Evolutionary conservation across 1,140 invertebrate species (phyloP).

Genomic region (Alviniconcha marisindica): DNA sequence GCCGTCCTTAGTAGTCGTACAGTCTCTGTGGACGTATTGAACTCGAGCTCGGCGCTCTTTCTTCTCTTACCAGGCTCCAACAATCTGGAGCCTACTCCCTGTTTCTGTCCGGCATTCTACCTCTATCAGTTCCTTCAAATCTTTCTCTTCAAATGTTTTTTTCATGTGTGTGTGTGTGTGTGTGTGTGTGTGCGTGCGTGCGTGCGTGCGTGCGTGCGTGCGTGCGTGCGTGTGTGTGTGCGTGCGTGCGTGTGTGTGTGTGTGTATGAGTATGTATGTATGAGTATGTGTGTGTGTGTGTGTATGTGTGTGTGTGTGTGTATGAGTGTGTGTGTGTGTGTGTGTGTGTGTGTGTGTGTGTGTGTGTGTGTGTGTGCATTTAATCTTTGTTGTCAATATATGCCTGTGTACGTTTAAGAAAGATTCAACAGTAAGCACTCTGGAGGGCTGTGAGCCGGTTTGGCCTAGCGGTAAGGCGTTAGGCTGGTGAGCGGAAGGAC

Average conservation of each 20-base stretch:
- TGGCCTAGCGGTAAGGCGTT: not conserved
- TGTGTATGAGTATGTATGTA: not conserved
- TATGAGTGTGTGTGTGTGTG: not conserved
- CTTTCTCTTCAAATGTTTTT: too few relatives aligned
- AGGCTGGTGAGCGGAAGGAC: not conserved
- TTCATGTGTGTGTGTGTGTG: not conserved
- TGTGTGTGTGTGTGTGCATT: not conserved
- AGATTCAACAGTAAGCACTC: not conserved
- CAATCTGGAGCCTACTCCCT: too few relatives aligned
- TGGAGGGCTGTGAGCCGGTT: not conserved
- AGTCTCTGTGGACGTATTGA: too few relatives aligned
- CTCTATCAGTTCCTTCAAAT: too few relatives aligned
- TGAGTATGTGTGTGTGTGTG: not conserved
- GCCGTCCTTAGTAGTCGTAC: too few relatives aligned
- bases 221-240: not conserved
- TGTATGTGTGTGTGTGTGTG: not conserved
- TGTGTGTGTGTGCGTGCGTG: not conserved
- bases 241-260: not conserved
- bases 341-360: constrained; percentile 1
- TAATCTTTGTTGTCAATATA: not conserved
- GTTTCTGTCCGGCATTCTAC: too few relatives aligned
- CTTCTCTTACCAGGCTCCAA: too few relatives aligned
- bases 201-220: not conserved
- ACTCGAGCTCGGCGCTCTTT: too few relatives aligned
- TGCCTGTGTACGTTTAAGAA: not conserved